A percentile compares a stretch with the other conserved stretches of the same genome.
Conservation (phyloP, 2,888 invertebrate species). For the Smittia aterrima region DNA sequence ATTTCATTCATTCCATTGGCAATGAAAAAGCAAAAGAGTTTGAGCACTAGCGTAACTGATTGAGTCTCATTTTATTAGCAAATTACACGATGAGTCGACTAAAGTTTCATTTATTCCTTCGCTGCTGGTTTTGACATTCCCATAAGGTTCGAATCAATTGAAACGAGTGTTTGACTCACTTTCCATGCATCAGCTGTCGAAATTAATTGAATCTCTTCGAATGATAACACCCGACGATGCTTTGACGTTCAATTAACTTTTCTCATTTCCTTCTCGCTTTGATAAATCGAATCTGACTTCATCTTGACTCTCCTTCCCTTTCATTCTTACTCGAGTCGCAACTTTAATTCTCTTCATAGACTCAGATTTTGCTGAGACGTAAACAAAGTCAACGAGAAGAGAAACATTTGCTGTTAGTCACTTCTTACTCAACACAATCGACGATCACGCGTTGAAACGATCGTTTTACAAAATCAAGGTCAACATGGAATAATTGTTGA, state of each 20-base stretch:
- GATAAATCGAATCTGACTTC: neutral
- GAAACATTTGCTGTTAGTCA: neutral
- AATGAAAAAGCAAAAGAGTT: neutral
- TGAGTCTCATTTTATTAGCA: conserved; percentile 1
- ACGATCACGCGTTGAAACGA: neutral
- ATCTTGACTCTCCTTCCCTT: neutral
- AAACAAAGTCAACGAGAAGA: conserved; percentile 2
- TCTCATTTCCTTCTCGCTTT: neutral
- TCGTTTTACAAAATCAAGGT: neutral
- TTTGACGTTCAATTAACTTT: conserved; percentile 12
- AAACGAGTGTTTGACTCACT: neutral
- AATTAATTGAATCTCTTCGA: conserved; percentile 1
- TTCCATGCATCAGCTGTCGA: neutral
- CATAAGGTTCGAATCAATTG: neutral
- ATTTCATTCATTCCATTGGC: neutral
- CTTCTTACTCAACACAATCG: neutral
- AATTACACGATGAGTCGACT: neutral
- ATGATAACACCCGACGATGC: neutral
- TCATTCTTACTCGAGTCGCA: neutral
- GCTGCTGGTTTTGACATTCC: neutral
- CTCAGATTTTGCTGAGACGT: neutral
- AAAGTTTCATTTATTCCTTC: neutral
- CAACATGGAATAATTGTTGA: conserved; percentile 3
- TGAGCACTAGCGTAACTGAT: neutral
- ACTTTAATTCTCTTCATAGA: too few species aligned